Evolutionary conservation across 2,113 vertebrate genomes (phyloP).

Genomic region (Alethe diademata): DNA sequence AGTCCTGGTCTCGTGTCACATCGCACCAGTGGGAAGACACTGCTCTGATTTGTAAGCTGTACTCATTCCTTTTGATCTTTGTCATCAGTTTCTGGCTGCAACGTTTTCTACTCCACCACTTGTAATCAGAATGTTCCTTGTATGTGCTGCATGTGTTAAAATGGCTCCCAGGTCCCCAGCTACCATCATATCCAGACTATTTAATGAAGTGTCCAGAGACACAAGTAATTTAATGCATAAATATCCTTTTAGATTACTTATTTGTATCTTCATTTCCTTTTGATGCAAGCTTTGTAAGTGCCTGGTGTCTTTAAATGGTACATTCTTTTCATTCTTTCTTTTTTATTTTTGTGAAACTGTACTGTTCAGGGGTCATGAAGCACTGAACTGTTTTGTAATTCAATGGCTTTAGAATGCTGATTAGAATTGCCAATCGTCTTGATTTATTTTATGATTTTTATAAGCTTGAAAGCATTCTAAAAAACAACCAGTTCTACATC

Average conservation of each 20-base stretch:
- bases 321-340: not conserved
- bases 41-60: not conserved
- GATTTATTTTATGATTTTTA: slow-evolving; percentile 24
- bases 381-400: not conserved
- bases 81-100: not conserved
- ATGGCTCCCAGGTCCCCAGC: not conserved
- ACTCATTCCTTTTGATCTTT: not conserved
- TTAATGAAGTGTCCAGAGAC: not conserved
- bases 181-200: not conserved
- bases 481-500: not conserved
- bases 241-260: not conserved
- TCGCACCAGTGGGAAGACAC: not conserved
- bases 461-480: slow-evolving; percentile 1
- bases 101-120: not conserved
- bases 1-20: not conserved
- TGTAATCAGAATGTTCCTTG: not conserved
- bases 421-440: not conserved
- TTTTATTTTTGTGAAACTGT: not conserved
- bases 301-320: not conserved
- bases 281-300: not conserved
- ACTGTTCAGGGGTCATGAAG: not conserved
- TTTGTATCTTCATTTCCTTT: not conserved
- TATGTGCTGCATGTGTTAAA: not conserved
- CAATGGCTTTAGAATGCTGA: not conserved
- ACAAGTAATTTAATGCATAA: not conserved